phyloP scores from a whole-genome alignment of 30 jellyfish, hydroid and myxozoan genomes.

The Clytia hemisphaerica region DNA sequence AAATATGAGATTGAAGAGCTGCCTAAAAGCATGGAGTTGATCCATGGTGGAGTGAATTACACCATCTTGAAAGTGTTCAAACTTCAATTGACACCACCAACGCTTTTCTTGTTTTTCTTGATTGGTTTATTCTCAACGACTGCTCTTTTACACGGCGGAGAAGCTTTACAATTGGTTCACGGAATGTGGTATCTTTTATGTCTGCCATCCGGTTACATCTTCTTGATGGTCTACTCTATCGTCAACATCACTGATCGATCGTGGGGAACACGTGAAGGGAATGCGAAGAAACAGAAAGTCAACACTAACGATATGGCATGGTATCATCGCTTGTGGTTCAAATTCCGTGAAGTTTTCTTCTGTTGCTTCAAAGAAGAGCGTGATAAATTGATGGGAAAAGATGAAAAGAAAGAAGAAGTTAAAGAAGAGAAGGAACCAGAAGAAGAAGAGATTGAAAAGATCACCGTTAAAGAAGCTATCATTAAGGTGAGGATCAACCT shows the following conservation, averaged over 20 bases:
- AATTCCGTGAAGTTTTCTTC: constrained; percentile 30
- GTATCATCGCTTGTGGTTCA: constrained; percentile 54
- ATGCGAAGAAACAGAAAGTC: constrained; percentile 9
- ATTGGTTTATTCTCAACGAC: constrained; percentile 58
- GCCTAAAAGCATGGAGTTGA: not conserved
- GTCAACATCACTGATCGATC: constrained; percentile 92
- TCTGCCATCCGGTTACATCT: constrained; percentile 92
- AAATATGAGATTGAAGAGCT: not conserved
- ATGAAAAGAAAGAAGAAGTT: not conserved
- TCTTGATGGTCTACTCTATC: constrained; percentile 73
- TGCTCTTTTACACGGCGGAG: constrained; percentile 83
- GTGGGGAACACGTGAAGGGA: constrained; percentile 93
- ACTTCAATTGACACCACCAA: constrained; percentile 70
- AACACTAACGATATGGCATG: constrained; percentile 37
- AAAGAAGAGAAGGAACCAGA: constrained; percentile 1
- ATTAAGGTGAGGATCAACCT: no score
- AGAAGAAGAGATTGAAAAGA: constrained; percentile 19
- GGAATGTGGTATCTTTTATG: constrained; percentile 89
- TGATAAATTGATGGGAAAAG: not conserved
- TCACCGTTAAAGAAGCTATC: no score
- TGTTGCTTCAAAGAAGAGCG: constrained; percentile 42
- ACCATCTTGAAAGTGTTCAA: not conserved
- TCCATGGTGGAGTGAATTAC: no score
- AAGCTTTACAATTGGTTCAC: constrained; percentile 64
- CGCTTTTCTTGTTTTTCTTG: constrained; percentile 69